These are phyloP conservation scores for Chouioia cunea DNA, from an alignment of 2,888 invertebrate species.

Conservation along the genomic window DNA sequence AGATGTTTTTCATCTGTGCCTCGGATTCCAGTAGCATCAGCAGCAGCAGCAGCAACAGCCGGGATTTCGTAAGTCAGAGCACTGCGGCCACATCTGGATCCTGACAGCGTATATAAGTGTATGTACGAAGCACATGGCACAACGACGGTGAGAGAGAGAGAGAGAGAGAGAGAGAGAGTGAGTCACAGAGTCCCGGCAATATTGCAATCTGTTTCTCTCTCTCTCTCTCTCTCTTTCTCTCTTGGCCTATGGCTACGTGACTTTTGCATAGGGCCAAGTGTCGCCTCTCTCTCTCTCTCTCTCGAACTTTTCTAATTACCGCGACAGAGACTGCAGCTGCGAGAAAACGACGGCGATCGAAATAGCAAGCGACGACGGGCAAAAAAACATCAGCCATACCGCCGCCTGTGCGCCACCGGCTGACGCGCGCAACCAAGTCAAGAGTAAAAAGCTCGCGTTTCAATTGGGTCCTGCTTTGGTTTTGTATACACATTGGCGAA, in stretches of 20 bases:
- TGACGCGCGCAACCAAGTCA: not conserved
- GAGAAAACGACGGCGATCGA: not conserved
- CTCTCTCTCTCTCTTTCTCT: too few species aligned
- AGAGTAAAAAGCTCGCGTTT: not conserved
- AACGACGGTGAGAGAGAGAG: too few species aligned
- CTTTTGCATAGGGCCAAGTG: conserved; percentile 27
- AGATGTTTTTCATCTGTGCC: conserved; percentile 45
- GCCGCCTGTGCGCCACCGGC: not conserved
- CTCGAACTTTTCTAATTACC: conserved; percentile 46
- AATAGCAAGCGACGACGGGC: conserved; percentile 1
- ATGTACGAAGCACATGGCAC: conserved; percentile 52
- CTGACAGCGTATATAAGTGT: conserved; percentile 45
- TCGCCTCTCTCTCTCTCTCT: not conserved
- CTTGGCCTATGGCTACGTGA: conserved; percentile 7
- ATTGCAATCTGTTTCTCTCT: conserved; percentile 40
- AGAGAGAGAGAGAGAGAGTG: conserved; percentile 46
- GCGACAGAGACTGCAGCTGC: not conserved
- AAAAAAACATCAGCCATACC: conserved; percentile 2
- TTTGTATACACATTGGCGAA: too few species aligned
- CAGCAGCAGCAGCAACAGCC: conserved; percentile 24
- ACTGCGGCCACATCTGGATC: conserved; percentile 51
- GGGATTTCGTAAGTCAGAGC: conserved; percentile 46
- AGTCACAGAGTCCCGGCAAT: conserved; percentile 48
- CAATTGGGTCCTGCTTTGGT: too few species aligned
- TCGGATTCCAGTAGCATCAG: conserved; percentile 27